phyloP scores from a whole-genome alignment of 2,888 invertebrate species.

The Stenchaetothrips biformis region DNA sequence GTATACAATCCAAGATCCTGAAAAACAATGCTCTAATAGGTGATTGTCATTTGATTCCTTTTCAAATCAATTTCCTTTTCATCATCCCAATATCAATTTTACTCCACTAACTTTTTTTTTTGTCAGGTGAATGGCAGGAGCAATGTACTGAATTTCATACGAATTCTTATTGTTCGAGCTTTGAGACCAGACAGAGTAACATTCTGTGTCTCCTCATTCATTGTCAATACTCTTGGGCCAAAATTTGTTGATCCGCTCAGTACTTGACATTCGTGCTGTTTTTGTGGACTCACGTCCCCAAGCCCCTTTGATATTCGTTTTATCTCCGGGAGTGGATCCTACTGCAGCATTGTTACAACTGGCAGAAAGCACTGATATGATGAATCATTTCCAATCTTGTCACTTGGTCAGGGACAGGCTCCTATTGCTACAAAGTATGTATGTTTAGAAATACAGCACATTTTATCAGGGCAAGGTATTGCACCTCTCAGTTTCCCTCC shows the following conservation, averaged over 20 bases:
- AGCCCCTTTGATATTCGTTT: constrained; percentile 78
- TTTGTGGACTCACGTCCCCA: constrained; percentile 74
- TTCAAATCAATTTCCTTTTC: background rate
- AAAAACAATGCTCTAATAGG: constrained; percentile 66
- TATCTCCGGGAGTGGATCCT: constrained; percentile 84
- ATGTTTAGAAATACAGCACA: too few species aligned
- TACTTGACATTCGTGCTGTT: constrained; percentile 69
- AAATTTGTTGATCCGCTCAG: constrained; percentile 81
- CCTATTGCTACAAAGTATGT: constrained; percentile 72
- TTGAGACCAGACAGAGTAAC: constrained; percentile 79
- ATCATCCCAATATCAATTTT: background rate
- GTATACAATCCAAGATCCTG: constrained; percentile 64
- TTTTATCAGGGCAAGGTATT: background rate
- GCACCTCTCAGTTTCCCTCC: background rate
- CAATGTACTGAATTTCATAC: constrained; percentile 78
- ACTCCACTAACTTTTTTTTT: constrained; percentile 28
- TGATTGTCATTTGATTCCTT: constrained; percentile 39
- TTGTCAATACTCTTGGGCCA: constrained; percentile 68
- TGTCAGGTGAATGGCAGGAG: constrained; percentile 74
- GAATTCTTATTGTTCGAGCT: constrained; percentile 74
- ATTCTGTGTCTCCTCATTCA: constrained; percentile 70
- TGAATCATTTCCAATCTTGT: constrained; percentile 66
- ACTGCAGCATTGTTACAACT: constrained; percentile 67
- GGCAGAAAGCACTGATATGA: constrained; percentile 65
- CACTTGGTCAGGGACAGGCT: constrained; percentile 85